Conservation (phyloP, 2,113 vertebrate genomes). For the Nerophis lumbriciformis region DNA sequence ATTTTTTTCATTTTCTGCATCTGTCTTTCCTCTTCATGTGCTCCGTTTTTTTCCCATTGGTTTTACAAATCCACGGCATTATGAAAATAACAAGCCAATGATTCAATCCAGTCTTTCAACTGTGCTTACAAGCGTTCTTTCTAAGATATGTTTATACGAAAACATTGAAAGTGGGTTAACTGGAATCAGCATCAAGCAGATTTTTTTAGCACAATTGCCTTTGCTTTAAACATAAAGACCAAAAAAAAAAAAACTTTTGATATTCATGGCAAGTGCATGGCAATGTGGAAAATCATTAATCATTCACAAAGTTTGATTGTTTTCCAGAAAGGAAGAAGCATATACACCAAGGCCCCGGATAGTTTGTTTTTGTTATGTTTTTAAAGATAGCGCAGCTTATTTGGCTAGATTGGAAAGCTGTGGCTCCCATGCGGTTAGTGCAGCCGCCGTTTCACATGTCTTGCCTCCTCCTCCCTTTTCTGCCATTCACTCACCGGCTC, state of each 20-base stretch:
- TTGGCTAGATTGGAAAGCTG: slow-evolving; percentile 69
- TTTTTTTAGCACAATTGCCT: slow-evolving; percentile 69
- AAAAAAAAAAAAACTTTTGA: slow-evolving; percentile 49
- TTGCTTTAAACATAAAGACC: slow-evolving; percentile 65
- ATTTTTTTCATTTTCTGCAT: not conserved
- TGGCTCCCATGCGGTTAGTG: slow-evolving; percentile 68
- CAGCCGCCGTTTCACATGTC: slow-evolving; percentile 59
- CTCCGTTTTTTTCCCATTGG: slow-evolving; percentile 34
- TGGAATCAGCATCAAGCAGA: slow-evolving; percentile 73
- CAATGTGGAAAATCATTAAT: slow-evolving; percentile 67
- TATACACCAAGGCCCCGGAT: slow-evolving; percentile 66
- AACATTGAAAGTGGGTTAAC: slow-evolving; percentile 72
- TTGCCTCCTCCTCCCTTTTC: slow-evolving; percentile 23
- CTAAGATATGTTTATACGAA: slow-evolving; percentile 61
- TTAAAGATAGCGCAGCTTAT: slow-evolving; percentile 66
- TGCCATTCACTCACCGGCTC: slow-evolving; percentile 81
- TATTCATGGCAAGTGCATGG: slow-evolving; percentile 70
- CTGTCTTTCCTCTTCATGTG: slow-evolving; percentile 5
- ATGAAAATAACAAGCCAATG: slow-evolving; percentile 43
- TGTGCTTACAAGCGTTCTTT: slow-evolving; percentile 54
- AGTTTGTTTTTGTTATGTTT: slow-evolving; percentile 71
- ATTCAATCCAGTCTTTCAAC: slow-evolving; percentile 46
- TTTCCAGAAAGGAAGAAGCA: slow-evolving; percentile 71
- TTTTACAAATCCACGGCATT: slow-evolving; percentile 30
- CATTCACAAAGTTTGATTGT: slow-evolving; percentile 77